A percentile compares a stretch with the other conserved stretches of the same genome.
Evolutionary conservation across 2,888 invertebrate genomes (phyloP).

Genomic region (Hirtodrosophila trivittata): DNA sequence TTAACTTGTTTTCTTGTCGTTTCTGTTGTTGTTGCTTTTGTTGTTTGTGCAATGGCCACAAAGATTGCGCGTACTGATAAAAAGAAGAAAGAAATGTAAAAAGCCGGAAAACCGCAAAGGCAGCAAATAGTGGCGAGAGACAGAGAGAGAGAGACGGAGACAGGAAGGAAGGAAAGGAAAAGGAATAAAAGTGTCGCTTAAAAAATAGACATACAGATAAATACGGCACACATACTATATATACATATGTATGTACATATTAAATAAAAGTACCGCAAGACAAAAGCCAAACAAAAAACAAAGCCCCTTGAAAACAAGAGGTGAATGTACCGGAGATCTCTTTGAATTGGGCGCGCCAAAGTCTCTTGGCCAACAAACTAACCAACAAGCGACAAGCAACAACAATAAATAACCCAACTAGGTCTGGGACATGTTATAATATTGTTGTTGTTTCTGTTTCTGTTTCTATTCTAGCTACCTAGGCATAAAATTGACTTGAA

Average conservation of each 20-base stretch:
- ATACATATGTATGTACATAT: conserved; percentile 17
- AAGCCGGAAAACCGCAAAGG: conserved; percentile 68
- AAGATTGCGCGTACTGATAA: conserved; percentile 61
- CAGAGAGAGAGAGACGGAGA: no score
- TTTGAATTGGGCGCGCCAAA: conserved; percentile 41
- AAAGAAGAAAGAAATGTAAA: conserved; percentile 26
- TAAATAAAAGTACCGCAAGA: conserved; percentile 59
- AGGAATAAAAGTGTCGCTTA: conserved; percentile 56
- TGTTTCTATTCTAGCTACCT: conserved; percentile 16
- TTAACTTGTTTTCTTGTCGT: conserved; percentile 29
- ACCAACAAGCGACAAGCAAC: conserved; percentile 4
- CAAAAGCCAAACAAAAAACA: conserved; percentile 34
- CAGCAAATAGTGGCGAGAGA: no score
- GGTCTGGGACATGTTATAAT: conserved; percentile 57
- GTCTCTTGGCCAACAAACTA: background rate
- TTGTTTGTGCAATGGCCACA: conserved; percentile 42
- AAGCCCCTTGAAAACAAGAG: conserved; percentile 36
- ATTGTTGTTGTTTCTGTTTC: background rate
- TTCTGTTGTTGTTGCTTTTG: conserved; percentile 25
- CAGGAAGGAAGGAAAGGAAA: conserved; percentile 7
- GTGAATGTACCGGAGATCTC: conserved; percentile 57
- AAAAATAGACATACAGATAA: conserved; percentile 25
- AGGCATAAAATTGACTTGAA: conserved; percentile 24
- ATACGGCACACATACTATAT: conserved; percentile 27
- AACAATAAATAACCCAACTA: conserved; percentile 16